Evolutionary conservation across 2,888 invertebrate genomes (phyloP), one percentile per base, ranked within the genome.

Genomic region (Limnephilus lunatus): DNA sequence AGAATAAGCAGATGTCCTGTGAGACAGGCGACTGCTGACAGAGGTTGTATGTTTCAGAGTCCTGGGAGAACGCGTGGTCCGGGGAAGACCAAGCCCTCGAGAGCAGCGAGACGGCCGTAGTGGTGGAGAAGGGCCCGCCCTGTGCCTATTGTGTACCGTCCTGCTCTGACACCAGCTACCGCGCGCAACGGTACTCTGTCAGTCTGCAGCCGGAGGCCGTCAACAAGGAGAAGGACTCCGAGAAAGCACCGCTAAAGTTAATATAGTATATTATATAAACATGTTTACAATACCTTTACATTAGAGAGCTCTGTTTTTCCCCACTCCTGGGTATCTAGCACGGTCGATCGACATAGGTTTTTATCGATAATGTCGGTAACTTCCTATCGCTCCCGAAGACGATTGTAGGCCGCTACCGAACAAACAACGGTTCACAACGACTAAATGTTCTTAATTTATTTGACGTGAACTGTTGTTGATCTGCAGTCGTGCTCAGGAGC

Each of bases 81-180:
- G 93, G 92, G 94, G 94, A 95, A 0, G 94, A 94, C 1, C 94
- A 95, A 15, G 30, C 80, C 94, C 95, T 1, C 94, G 94, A 14
- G 95, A 95, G 93, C 92, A 96, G 91, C 14, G 96, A 96, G 93
- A 93, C 95, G 91, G 95, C 95, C 32, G 95, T 96, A 93, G 83
- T 80, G 19, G 53, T 68, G 30, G 96, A 96, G 53, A 97, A 97
- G 90, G 97, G 96, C 0, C 95, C 97, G 25, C 94, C 95, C 92
- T 97, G 97, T 94, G 96, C 96, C 0, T 96, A 97, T 94, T 97
- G 97, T 94, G 95, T 96, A 94, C 97, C 97, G 0, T 95, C 97
- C 0, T 97, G 97, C 94, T 96, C 96, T 35, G 96, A 97, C 94
- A 96, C 96, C 0, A 95, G 95, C 85, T 97, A 97, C 94, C 95